Conservation (phyloP, 2,797 vertebrate genomes). For the Gallinago nigripennis region DNA sequence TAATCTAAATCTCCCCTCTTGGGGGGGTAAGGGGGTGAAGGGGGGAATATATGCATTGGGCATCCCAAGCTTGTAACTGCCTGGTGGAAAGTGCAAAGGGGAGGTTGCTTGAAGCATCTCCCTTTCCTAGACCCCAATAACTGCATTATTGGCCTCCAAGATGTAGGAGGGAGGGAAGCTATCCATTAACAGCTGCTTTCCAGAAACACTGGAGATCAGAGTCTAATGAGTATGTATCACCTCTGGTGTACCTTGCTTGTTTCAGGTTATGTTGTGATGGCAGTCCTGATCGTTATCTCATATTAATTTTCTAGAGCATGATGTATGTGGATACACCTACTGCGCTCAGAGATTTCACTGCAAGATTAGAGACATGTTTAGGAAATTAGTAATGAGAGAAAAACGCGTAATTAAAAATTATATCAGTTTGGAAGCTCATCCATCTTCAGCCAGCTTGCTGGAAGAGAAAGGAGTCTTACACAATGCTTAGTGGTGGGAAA, state of each 20-base stretch:
- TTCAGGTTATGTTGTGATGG: conserved; percentile 57
- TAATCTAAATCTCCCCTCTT: no score
- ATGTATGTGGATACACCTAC: conserved; percentile 53
- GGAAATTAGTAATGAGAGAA: conserved; percentile 68
- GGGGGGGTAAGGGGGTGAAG: not conserved
- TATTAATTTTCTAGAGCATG: conserved; percentile 62
- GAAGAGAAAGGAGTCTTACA: conserved; percentile 61
- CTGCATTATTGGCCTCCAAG: not conserved
- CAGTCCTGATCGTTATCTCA: conserved; percentile 57
- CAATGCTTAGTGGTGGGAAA: conserved; percentile 67
- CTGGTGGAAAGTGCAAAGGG: not conserved
- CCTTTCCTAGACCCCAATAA: not conserved
- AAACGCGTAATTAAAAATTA: conserved; percentile 60
- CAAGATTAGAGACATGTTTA: conserved; percentile 57
- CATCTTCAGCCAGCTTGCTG: conserved; percentile 64
- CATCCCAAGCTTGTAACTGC: not conserved
- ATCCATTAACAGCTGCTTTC: not conserved
- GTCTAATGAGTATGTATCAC: not conserved
- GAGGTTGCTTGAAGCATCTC: not conserved
- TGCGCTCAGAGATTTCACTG: not conserved
- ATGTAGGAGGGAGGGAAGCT: not conserved
- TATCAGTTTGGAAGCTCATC: conserved; percentile 64
- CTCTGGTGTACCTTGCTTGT: conserved; percentile 19
- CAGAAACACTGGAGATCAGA: conserved; percentile 37
- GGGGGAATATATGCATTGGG: not conserved